A percentile compares a stretch with the other conserved stretches of the same genome.
Conservation (phyloP, 2,888 invertebrate species). For the Metacarcinus magister region DNA sequence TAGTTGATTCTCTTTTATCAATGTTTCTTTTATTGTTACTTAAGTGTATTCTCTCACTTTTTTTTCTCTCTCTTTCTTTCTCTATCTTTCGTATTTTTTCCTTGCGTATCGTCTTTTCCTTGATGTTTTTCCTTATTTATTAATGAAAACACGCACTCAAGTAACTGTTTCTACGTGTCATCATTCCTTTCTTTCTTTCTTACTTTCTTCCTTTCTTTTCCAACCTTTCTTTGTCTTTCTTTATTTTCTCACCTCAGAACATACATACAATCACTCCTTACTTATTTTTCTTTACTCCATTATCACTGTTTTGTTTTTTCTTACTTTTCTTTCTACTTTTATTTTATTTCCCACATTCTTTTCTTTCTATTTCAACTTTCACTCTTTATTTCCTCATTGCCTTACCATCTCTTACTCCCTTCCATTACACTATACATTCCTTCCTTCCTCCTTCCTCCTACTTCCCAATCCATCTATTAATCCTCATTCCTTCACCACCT, state of each 20-base stretch:
- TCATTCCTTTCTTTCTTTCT: neutral
- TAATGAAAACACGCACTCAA: neutral
- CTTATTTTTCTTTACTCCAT: too few relatives aligned
- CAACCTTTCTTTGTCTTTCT: neutral
- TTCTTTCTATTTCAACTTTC: too few relatives aligned
- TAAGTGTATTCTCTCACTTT: neutral
- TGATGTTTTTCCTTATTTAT: neutral
- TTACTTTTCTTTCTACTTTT: neutral
- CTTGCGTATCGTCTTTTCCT: neutral
- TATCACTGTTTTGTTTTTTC: neutral
- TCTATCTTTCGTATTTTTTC: conserved; percentile 8
- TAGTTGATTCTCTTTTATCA: neutral
- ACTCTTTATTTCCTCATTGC: neutral
- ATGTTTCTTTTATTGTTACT: neutral
- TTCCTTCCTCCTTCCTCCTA: too few relatives aligned
- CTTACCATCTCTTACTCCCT: neutral
- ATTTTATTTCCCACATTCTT: neutral
- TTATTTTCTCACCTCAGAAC: too few relatives aligned
- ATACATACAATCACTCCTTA: too few relatives aligned
- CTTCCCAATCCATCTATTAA: too few relatives aligned
- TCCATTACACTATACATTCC: too few relatives aligned
- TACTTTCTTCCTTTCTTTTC: neutral
- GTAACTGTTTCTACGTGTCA: neutral
- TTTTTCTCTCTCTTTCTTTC: neutral
- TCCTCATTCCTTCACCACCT: too few relatives aligned